Percentiles rank a stretch among this genome's conserved stretches.
Conservation (phyloP, 2,113 vertebrate species). For the human (Homo sapiens) region DNA sequence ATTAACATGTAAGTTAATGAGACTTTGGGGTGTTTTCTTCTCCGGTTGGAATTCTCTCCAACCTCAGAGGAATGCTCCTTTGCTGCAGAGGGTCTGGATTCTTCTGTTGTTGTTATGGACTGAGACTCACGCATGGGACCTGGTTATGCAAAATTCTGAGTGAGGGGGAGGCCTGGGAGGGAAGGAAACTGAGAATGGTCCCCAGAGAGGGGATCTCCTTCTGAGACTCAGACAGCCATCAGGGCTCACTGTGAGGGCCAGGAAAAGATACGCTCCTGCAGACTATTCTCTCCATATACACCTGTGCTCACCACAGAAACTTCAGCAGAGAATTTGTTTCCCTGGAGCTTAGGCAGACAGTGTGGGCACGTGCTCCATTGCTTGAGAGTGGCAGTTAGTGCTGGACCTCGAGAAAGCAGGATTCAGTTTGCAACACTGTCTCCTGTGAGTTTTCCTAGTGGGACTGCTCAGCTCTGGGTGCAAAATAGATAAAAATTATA, state of each 20-base stretch:
- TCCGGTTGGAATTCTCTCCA: background rate
- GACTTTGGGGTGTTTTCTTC: background rate
- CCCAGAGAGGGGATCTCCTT: background rate
- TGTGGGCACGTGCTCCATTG: background rate
- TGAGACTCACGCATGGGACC: background rate
- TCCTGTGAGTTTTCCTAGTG: background rate
- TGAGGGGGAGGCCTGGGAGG: background rate
- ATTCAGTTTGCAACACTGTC: background rate
- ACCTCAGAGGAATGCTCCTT: background rate
- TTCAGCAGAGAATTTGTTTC: background rate
- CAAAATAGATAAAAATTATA: background rate
- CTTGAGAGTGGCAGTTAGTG: background rate
- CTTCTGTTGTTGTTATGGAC: background rate
- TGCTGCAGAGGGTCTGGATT: background rate
- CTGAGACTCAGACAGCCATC: background rate
- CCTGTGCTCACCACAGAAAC: background rate
- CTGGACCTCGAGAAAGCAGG: background rate
- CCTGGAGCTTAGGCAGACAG: background rate
- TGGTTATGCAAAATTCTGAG: background rate
- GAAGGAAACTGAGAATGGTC: background rate
- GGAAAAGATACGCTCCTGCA: background rate
- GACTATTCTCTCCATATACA: fast-evolving
- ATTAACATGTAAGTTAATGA: background rate
- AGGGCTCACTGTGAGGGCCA: background rate
- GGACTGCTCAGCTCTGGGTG: background rate